Evolutionary conservation across 92 coral and sea anemone genomes (phyloP), one percentile per base, ranked within the genome.

Genomic region (Bergia sp.): DNA sequence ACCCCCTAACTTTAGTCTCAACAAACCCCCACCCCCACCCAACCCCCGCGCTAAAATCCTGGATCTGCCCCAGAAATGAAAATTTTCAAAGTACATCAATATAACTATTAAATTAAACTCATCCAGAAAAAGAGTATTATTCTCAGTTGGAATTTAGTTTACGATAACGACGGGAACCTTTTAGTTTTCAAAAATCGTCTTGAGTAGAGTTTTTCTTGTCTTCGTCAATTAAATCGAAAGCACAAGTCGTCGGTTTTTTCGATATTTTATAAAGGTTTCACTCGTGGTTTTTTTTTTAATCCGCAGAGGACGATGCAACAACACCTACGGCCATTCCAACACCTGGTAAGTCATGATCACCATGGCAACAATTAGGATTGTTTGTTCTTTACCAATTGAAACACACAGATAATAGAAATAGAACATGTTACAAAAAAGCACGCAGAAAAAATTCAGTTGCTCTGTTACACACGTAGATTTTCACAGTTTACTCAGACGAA

Each of bases 241-340:
- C 15, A 11, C 21, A 7, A 20, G 8, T 18, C 21, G 5, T 77
- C 4, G 13, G 1, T 47, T 29, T 53, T 53, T 53, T 53, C 58
- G 13, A 53, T 18, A 53, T 53, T 53, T 10, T 53, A 3, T 53
- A 7, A 41, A 44, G 0, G 23, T 20, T 43, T 43, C 15, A 79
- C 5, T 49, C 66, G 37, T 0, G 13, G 5, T 58, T 0, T 20
- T 40, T 21, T 9, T 21, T 23, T 55, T 82, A 10, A 41, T 83
- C 67, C n/a, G 79, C 87, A 84, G 87, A 84, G 67, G 87, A 84
- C 29, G 87, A 71, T 39, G 87, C 87, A 16, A 84, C 87, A 44
- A 84, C 87, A 71, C 87, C 87, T 1, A 84, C 87, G 36, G 87
- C 87, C 23, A 36, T 84, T 71, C 87, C 87, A 42, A 84, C 87